A percentile compares a stretch with the other conserved stretches of the same genome.
Conservation (phyloP, 1,140 invertebrate species). For the Fopius arisanus region DNA sequence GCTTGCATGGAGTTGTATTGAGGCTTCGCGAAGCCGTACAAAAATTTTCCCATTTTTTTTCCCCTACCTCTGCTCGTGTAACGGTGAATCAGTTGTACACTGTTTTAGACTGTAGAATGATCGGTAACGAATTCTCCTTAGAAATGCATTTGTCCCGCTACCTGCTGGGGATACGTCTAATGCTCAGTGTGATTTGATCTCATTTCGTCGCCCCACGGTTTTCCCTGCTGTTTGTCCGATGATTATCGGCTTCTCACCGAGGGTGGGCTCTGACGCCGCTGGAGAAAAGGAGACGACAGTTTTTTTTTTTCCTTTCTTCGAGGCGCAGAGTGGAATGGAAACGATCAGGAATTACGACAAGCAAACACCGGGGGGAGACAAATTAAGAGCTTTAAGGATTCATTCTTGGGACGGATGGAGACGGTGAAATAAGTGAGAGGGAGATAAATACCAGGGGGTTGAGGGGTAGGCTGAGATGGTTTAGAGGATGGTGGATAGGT, state of each 20-base stretch:
- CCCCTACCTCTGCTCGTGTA: constrained; percentile 9
- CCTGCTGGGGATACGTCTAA: not conserved
- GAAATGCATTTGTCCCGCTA: not conserved
- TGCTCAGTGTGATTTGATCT: constrained; percentile 11
- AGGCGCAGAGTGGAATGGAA: not conserved
- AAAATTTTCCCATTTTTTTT: constrained; percentile 26
- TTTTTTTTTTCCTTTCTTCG: not conserved
- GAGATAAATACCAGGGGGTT: constrained; percentile 36
- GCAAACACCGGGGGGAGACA: constrained; percentile 7
- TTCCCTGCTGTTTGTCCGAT: constrained; percentile 15
- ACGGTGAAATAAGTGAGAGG: constrained; percentile 16
- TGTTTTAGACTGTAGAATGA: constrained; percentile 17
- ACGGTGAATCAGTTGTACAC: not conserved
- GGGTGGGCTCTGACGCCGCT: constrained; percentile 15
- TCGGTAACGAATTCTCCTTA: not conserved
- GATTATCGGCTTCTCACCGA: constrained; percentile 17
- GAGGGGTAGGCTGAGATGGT: not conserved
- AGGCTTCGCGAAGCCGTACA: constrained; percentile 44
- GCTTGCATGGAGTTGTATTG: constrained; percentile 26
- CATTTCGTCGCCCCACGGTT: constrained; percentile 5
- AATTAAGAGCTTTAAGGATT: constrained; percentile 24
- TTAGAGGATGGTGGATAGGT: not conserved
- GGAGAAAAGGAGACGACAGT: not conserved
- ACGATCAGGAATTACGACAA: constrained; percentile 10
- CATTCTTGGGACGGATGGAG: constrained; percentile 19